phyloP scores from a whole-genome alignment of 2,888 invertebrate species.

The Lutraria lutraria region DNA sequence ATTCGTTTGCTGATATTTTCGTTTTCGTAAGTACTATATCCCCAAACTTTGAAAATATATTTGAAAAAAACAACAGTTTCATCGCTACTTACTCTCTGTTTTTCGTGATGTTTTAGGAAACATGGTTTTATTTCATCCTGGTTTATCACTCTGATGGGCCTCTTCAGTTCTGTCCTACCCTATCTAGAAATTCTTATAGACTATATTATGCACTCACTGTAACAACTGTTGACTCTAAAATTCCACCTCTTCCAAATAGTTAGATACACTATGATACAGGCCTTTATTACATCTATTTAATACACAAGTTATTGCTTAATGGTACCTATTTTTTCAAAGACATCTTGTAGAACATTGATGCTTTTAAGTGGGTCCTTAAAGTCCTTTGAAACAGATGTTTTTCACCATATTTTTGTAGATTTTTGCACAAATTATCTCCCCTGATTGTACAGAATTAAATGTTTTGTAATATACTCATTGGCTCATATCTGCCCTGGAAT shows the following conservation, averaged over 20 bases:
- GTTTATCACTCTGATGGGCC: background rate
- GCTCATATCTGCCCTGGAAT: background rate
- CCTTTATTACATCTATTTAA: background rate
- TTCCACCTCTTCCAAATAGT: background rate
- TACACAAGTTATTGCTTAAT: background rate
- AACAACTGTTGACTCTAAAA: background rate
- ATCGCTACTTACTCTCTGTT: no score
- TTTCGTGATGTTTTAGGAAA: background rate
- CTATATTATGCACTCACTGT: background rate
- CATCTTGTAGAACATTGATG: background rate
- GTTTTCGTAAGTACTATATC: no score
- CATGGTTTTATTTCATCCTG: background rate
- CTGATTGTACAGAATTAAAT: background rate
- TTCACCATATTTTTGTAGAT: background rate
- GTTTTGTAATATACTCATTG: background rate
- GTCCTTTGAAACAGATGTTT: conserved; percentile 7
- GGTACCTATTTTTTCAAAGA: background rate
- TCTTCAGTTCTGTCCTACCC: background rate
- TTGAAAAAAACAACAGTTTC: no score
- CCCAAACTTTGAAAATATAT: no score
- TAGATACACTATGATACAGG: background rate
- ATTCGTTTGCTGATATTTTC: no score
- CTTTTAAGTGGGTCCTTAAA: background rate
- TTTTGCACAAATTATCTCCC: background rate
- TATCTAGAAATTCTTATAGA: background rate